Evolutionary conservation across 2,888 invertebrate genomes (phyloP).

Genomic region (Amphipoea lucens): DNA sequence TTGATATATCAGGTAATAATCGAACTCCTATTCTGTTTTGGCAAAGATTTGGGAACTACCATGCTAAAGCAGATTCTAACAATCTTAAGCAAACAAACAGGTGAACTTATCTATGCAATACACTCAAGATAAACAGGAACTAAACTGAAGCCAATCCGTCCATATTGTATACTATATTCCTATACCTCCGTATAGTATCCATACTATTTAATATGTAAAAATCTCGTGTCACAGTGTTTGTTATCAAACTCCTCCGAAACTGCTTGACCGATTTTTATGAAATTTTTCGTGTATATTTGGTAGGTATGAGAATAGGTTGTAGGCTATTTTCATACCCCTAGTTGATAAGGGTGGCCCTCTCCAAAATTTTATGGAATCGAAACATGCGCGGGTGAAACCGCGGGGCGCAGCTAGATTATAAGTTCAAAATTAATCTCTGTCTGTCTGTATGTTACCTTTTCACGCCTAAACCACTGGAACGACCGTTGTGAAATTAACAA

Average conservation of each 20-base stretch:
- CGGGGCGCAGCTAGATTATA: neutral
- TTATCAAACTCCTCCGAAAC: too few species aligned
- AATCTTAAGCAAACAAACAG: neutral
- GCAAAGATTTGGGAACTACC: neutral
- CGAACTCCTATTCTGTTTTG: neutral
- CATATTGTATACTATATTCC: neutral
- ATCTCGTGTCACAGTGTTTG: too few species aligned
- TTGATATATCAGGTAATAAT: neutral
- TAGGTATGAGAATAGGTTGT: too few species aligned
- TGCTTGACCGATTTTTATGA: too few species aligned
- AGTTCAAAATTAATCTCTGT: neutral
- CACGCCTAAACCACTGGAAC: neutral
- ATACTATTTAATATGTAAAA: neutral
- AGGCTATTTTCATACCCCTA: too few species aligned
- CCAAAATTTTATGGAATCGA: too few species aligned
- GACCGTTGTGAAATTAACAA: too few species aligned
- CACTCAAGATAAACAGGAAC: neutral
- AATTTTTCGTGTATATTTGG: too few species aligned
- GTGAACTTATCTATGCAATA: slow-evolving; percentile 1
- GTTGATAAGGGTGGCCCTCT: too few species aligned
- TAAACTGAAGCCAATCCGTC: neutral
- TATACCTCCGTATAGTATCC: neutral
- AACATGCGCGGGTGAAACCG: too few species aligned
- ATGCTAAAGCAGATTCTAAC: slow-evolving; percentile 9
- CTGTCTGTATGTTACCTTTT: neutral